These are phyloP conservation scores for Trilocha varians DNA, from an alignment of 2,888 invertebrate species.

Conservation along the genomic window DNA sequence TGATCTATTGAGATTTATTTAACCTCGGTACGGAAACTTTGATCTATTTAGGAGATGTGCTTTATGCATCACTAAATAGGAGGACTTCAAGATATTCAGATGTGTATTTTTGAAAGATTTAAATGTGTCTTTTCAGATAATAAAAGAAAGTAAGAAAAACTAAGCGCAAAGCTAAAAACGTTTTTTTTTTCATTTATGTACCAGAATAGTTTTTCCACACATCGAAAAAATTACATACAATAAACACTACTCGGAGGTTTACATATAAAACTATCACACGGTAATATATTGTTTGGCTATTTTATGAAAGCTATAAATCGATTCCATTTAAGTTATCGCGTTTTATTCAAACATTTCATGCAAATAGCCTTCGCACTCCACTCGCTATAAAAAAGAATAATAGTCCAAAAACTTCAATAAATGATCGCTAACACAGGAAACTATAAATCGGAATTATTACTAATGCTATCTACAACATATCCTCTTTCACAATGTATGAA, in stretches of 20 bases:
- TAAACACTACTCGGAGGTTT: too few species aligned
- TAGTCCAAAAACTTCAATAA: conserved; percentile 21
- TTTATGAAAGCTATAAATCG: too few species aligned
- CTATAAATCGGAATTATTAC: conserved; percentile 13
- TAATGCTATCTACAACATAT: background rate
- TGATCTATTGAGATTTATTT: background rate
- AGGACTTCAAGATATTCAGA: background rate
- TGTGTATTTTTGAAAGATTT: background rate
- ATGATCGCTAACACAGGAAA: conserved; percentile 14
- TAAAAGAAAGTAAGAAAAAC: too few species aligned
- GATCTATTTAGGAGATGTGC: background rate
- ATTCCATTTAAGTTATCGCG: conserved; percentile 15
- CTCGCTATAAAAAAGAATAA: conserved; percentile 34
- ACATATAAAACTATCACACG: too few species aligned
- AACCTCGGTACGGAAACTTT: background rate
- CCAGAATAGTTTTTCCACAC: too few species aligned
- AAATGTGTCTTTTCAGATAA: too few species aligned
- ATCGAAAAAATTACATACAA: too few species aligned
- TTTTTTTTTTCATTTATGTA: too few species aligned
- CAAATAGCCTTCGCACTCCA: conserved; percentile 19
- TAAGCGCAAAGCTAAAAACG: too few species aligned
- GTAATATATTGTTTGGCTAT: too few species aligned
- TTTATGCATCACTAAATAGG: background rate
- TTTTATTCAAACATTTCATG: conserved; percentile 23
- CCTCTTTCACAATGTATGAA: background rate